Conservation (phyloP, 1,140 invertebrate genomes). For the Drosophila pachea region DNA sequence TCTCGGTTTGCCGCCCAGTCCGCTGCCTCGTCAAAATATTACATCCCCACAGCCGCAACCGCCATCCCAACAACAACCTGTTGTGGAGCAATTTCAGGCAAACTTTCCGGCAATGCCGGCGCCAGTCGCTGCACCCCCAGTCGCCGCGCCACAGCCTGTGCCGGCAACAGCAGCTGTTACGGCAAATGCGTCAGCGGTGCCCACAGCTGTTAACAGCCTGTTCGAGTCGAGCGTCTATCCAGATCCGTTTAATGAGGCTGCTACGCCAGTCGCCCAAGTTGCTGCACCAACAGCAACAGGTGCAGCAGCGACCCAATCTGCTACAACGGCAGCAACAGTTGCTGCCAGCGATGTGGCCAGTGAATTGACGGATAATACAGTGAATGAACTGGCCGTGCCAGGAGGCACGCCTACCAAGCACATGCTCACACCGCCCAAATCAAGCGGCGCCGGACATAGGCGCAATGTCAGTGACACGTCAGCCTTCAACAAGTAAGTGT, state of each 20-base stretch:
- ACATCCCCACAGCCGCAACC: constrained; percentile 75
- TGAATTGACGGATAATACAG: constrained; percentile 21
- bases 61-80: constrained; percentile 72
- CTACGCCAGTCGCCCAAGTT: not conserved
- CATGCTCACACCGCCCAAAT: constrained; percentile 70
- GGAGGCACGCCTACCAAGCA: constrained; percentile 79
- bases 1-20: constrained; percentile 80
- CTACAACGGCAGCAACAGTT: constrained; percentile 12
- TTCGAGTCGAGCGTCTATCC: constrained; percentile 81
- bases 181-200: not conserved
- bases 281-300: constrained; percentile 18
- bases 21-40: constrained; percentile 75
- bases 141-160: constrained; percentile 9
- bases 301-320: constrained; percentile 11
- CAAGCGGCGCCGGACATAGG: constrained; percentile 81
- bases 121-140: constrained; percentile 52
- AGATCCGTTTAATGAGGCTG: constrained; percentile 82
- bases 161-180: constrained; percentile 66
- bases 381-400: constrained; percentile 26
- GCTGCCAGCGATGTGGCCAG: constrained; percentile 20
- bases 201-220: constrained; percentile 66
- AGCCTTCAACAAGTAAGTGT: constrained; percentile 88
- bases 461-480: constrained; percentile 93
- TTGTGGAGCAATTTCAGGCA: constrained; percentile 77
- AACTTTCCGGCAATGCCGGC: constrained; percentile 77